phyloP scores from a whole-genome alignment of 92 coral and sea anemone genomes.

The Epizoanthus ramosus region DNA sequence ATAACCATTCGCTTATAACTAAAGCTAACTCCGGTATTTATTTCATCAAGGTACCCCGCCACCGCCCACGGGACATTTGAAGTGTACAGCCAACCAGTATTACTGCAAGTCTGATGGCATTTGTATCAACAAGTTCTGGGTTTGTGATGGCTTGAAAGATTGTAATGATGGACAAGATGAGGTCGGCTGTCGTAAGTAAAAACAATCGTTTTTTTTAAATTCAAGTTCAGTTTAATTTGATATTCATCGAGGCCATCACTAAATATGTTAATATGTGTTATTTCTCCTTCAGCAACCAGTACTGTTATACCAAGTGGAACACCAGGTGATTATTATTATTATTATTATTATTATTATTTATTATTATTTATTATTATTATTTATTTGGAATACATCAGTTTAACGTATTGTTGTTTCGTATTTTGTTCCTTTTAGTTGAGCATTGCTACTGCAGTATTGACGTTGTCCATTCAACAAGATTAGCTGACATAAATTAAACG shows the following conservation, averaged over 20 bases:
- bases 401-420: too few relatives aligned
- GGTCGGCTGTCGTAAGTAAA: slow-evolving; percentile 64
- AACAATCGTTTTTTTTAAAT: neutral
- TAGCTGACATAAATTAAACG: too few relatives aligned
- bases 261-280: neutral
- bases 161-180: slow-evolving; percentile 96
- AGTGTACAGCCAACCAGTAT: slow-evolving; percentile 66
- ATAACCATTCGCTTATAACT: too few relatives aligned
- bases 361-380: too few relatives aligned
- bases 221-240: neutral
- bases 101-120: slow-evolving; percentile 86
- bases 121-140: slow-evolving; percentile 86
- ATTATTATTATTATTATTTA: too few relatives aligned
- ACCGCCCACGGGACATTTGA: slow-evolving; percentile 66
- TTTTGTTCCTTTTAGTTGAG: too few relatives aligned
- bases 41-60: slow-evolving; percentile 54
- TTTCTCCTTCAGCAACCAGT: neutral
- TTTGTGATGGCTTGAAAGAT: slow-evolving; percentile 83
- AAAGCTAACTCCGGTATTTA: neutral
- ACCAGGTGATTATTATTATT: neutral
- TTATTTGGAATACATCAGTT: too few relatives aligned
- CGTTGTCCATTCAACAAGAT: too few relatives aligned
- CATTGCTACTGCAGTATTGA: too few relatives aligned
- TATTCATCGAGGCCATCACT: neutral
- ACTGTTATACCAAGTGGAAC: slow-evolving; percentile 12